These are phyloP conservation scores for Tadarida brasiliensis DNA, from an alignment of 2,797 vertebrate genomes.

Conservation along the genomic window DNA sequence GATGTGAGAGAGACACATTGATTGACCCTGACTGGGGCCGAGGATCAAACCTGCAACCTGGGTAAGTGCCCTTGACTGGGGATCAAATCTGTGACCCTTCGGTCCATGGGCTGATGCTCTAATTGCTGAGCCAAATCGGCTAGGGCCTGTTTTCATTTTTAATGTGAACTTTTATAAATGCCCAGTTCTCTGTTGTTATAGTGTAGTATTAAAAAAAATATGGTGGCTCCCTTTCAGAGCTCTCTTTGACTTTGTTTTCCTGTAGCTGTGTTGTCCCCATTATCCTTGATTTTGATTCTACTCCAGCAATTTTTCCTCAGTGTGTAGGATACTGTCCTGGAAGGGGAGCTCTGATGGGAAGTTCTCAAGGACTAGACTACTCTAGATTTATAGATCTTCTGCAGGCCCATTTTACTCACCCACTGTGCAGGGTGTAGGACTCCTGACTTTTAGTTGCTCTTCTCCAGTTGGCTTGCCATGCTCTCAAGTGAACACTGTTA, in stretches of 20 bases:
- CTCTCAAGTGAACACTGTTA: neutral
- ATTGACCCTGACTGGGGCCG: no score
- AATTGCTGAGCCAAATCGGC: no score
- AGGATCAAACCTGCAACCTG: no score
- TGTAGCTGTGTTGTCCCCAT: neutral
- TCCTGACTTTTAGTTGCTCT: neutral
- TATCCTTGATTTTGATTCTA: neutral
- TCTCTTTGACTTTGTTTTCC: neutral
- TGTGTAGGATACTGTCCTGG: neutral
- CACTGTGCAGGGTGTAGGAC: neutral
- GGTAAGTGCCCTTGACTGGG: no score
- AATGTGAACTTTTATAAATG: neutral
- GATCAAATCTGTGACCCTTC: no score
- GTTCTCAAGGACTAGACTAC: neutral
- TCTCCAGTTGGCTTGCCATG: neutral
- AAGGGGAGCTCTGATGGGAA: neutral
- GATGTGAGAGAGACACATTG: no score
- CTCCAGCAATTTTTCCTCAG: neutral
- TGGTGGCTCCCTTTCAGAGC: neutral
- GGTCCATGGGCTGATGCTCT: no score
- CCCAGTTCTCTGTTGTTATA: neutral
- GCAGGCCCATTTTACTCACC: neutral
- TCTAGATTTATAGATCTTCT: neutral
- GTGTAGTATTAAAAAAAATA: neutral
- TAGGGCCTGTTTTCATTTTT: neutral